Evolutionary conservation across 2,797 vertebrate genomes (phyloP).

Genomic region (Poliocrania exsul): DNA sequence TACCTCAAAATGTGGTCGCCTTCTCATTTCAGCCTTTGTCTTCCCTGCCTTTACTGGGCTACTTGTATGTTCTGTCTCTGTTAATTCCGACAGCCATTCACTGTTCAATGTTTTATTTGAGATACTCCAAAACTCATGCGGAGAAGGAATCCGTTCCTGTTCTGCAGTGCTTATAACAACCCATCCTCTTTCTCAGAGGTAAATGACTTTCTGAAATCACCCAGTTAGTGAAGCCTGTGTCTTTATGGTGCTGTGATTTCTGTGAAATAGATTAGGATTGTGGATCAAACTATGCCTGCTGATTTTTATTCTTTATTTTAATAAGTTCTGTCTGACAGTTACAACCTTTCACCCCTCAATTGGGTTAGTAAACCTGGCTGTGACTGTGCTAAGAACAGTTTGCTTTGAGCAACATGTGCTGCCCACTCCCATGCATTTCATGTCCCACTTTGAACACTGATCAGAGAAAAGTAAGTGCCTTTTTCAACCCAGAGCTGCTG

Average conservation of each 20-base stretch:
- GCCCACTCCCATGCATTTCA: background rate
- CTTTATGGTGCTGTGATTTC: background rate
- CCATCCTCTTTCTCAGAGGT: background rate
- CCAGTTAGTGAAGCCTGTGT: background rate
- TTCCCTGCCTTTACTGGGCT: background rate
- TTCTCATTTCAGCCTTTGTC: background rate
- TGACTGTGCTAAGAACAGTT: background rate
- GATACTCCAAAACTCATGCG: background rate
- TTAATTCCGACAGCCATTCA: background rate
- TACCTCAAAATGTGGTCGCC: background rate
- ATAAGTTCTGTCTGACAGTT: background rate
- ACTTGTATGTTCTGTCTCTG: accelerated
- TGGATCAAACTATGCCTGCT: background rate
- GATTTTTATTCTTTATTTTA: background rate
- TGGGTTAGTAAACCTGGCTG: background rate
- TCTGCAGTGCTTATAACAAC: background rate
- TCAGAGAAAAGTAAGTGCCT: slow-evolving; percentile 84
- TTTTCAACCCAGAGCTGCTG: slow-evolving; percentile 86
- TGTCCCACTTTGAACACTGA: slow-evolving; percentile 81
- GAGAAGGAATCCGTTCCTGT: background rate
- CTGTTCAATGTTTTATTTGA: background rate
- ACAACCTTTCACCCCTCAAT: background rate
- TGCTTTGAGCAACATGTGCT: background rate
- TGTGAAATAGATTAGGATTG: background rate
- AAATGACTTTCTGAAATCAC: background rate